A percentile compares a stretch with the other conserved stretches of the same genome.
These are phyloP conservation scores for Semotilus atromaculatus DNA, from an alignment of 2,797 vertebrate genomes.

Conservation along the genomic window DNA sequence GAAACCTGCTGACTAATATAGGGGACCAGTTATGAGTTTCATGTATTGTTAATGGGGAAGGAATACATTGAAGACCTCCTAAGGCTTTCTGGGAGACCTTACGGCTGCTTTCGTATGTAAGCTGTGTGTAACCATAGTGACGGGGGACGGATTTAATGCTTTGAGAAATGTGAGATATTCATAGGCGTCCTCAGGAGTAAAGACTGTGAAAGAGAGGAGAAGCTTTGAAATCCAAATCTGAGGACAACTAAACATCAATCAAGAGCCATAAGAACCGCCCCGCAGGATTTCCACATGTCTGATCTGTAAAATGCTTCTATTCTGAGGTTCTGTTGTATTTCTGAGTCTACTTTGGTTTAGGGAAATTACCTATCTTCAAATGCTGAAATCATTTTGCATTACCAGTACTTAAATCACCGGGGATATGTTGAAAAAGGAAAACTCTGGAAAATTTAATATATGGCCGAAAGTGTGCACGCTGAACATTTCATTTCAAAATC, in stretches of 20 bases:
- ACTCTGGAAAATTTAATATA: background rate
- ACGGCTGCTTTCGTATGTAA: conserved; percentile 36
- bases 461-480: background rate
- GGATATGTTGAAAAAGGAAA: background rate
- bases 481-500: conserved; percentile 6
- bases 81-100: conserved; percentile 47
- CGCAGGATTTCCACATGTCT: conserved; percentile 13
- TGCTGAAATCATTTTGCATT: background rate
- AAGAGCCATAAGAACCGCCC: background rate
- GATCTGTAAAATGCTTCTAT: conserved; percentile 12
- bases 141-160: conserved; percentile 45
- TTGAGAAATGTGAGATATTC: conserved; percentile 28
- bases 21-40: conserved; percentile 57
- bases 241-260: conserved; percentile 40
- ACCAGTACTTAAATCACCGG: background rate
- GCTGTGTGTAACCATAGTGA: conserved; percentile 63
- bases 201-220: conserved; percentile 27
- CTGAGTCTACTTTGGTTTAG: conserved; percentile 2
- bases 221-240: conserved; percentile 36
- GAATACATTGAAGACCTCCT: conserved; percentile 49
- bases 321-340: background rate
- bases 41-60: conserved; percentile 58
- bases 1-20: conserved; percentile 53
- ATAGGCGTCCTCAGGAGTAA: conserved; percentile 13
- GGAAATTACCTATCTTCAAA: conserved; percentile 31